Base-by-base conservation (phyloP, 2,888 invertebrate genomes). In the Steinernema carpocapsae region DNA sequence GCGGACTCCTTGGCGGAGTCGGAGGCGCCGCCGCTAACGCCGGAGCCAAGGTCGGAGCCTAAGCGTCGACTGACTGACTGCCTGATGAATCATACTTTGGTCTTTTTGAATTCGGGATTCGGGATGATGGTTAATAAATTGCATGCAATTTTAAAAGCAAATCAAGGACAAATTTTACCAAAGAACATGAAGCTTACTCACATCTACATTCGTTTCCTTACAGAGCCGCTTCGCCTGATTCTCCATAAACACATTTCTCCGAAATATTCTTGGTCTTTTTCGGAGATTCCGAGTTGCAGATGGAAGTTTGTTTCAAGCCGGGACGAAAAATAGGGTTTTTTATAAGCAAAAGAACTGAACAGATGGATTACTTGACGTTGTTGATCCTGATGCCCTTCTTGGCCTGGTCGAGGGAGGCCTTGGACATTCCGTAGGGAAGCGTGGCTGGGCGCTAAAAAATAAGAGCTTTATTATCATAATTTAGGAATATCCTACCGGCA, bases 321-420 rank as follows among this genome's bases (percentile, higher is more conserved):
- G 56, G 56, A 17, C 56, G 19, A 17, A 43, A 43, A 56, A 12
- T 6, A 56, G 26, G 24, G 10, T 22, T 1, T 22, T 24, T 22
- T 17, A 56, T 3, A 48, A 3, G 10, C 17, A 4, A 17, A 17
- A 48, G 4, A 3, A 4, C 17, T 48, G 10, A 48, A 17, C 10
- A 17, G 48, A 48, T 43, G 43, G 14, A 4, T 22, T 26, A 56
- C 56, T 56, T 72, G 12, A 72, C 51, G 42, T 51, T 72, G 72
- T 72, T 72, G 32, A 72, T 74, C 37, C 74, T 19, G 43, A 74
- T 43, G 32, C 56, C 73, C 52, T 74, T 74, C 48, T 74, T 43
- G 22, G 74, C 74, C n/a, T 72, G 72, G 48, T 74, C 74, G 19
- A 74, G 48, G 24, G 56, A 74, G 24, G 74, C 72, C 64, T 74